Evolutionary conservation across 2,113 vertebrate species (phyloP).

Genomic region (Corvus hawaiiensis): DNA sequence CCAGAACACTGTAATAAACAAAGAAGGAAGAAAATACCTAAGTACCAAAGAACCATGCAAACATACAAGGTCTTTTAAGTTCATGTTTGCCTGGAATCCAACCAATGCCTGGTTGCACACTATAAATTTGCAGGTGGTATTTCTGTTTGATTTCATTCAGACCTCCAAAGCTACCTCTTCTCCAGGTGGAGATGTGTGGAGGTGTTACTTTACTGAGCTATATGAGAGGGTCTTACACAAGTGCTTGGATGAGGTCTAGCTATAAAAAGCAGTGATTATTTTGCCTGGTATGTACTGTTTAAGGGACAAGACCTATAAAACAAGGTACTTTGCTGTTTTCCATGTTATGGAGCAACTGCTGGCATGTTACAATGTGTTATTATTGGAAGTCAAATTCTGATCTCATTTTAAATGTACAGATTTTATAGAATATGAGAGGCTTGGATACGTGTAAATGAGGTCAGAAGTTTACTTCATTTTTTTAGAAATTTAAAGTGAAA

Average conservation of each 20-base stretch:
- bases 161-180: background rate
- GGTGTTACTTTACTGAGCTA: background rate
- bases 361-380: background rate
- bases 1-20: background rate
- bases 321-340: background rate
- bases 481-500: background rate
- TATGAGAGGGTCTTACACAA: background rate
- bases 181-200: background rate
- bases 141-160: background rate
- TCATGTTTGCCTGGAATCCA: background rate
- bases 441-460: background rate
- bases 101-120: background rate
- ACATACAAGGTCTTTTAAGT: background rate
- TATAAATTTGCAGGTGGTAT: background rate
- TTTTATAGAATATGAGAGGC: background rate
- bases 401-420: constrained; percentile 23
- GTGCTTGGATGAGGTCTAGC: background rate
- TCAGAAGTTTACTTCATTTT: background rate
- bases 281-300: background rate
- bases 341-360: background rate
- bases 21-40: background rate
- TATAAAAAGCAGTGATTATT: background rate
- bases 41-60: background rate
- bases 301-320: background rate
- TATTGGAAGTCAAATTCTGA: constrained; percentile 39